phyloP scores from a whole-genome alignment of 1,140 invertebrate genomes.

The Gryon sp. region DNA sequence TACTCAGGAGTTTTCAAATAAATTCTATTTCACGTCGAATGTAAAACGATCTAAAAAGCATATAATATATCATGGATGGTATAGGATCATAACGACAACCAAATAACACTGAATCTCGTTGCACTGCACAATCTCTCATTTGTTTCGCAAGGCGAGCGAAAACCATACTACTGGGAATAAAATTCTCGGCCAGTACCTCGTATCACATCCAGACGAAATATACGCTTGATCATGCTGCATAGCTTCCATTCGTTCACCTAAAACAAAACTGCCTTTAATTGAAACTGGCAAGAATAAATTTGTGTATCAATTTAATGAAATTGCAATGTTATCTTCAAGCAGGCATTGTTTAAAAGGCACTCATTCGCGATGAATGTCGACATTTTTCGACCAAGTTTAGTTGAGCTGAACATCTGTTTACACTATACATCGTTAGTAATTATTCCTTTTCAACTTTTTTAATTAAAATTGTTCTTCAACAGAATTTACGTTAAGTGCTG shows the following conservation, averaged over 20 bases:
- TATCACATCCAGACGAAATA: slow-evolving; percentile 26
- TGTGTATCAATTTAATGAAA: slow-evolving; percentile 1
- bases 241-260: slow-evolving; percentile 42
- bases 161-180: slow-evolving; percentile 26
- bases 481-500: slow-evolving; percentile 5
- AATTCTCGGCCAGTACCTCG: neutral
- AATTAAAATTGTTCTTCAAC: slow-evolving; percentile 26
- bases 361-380: neutral
- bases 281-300: neutral
- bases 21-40: neutral
- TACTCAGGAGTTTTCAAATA: slow-evolving; percentile 12
- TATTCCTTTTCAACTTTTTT: slow-evolving; percentile 17
- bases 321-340: neutral
- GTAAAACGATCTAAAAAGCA: slow-evolving; percentile 18
- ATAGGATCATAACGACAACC: slow-evolving; percentile 12
- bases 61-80: slow-evolving; percentile 16
- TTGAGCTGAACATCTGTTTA: neutral
- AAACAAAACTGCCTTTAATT: slow-evolving; percentile 31
- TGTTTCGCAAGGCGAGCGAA: slow-evolving; percentile 1
- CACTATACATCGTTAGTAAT: too few species aligned
- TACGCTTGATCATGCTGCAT: slow-evolving; percentile 50
- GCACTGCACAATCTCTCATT: slow-evolving; percentile 16
- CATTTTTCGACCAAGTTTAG: neutral
- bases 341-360: neutral
- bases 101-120: slow-evolving; percentile 34